phyloP scores from a whole-genome alignment of 2,797 vertebrate genomes.

The Acanthurus tractus region DNA sequence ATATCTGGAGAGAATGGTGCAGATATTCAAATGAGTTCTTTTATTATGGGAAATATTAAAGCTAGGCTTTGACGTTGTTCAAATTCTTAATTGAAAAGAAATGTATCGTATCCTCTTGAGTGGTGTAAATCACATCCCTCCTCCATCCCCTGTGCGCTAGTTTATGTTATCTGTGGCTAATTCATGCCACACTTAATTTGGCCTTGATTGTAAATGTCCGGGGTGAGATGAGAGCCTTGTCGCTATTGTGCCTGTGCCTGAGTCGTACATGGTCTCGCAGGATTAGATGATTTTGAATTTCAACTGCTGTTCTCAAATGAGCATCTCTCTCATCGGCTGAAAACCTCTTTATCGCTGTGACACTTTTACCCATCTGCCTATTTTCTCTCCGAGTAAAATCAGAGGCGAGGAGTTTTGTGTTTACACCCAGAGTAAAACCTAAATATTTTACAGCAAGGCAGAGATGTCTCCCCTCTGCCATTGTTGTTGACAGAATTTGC shows the following conservation, averaged over 20 bases:
- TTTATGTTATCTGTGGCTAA: conserved; percentile 85
- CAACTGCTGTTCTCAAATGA: conserved; percentile 62
- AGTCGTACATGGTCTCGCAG: conserved; percentile 72
- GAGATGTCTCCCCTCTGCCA: conserved; percentile 60
- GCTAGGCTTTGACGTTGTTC: conserved; percentile 77
- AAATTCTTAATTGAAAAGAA: conserved; percentile 84
- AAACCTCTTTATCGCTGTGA: conserved; percentile 68
- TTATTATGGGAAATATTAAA: conserved; percentile 81
- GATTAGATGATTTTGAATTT: conserved; percentile 72
- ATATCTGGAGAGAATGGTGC: conserved; percentile 77
- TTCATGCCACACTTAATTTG: conserved; percentile 88
- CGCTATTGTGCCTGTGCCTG: conserved; percentile 70
- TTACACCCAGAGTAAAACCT: conserved; percentile 58
- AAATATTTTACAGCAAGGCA: conserved; percentile 63
- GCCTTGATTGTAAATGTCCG: conserved; percentile 85
- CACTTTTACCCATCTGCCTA: conserved; percentile 63
- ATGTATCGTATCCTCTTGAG: conserved; percentile 85
- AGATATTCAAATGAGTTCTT: conserved; percentile 86
- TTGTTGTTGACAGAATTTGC: conserved; percentile 70
- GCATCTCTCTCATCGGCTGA: conserved; percentile 56
- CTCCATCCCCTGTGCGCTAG: conserved; percentile 79
- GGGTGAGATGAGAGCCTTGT: conserved; percentile 81
- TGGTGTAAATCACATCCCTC: conserved; percentile 82
- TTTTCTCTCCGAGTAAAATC: conserved; percentile 58
- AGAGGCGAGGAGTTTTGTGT: conserved; percentile 48